Conservation (phyloP, 1,140 invertebrate genomes). For the Copidosoma floridanum region DNA sequence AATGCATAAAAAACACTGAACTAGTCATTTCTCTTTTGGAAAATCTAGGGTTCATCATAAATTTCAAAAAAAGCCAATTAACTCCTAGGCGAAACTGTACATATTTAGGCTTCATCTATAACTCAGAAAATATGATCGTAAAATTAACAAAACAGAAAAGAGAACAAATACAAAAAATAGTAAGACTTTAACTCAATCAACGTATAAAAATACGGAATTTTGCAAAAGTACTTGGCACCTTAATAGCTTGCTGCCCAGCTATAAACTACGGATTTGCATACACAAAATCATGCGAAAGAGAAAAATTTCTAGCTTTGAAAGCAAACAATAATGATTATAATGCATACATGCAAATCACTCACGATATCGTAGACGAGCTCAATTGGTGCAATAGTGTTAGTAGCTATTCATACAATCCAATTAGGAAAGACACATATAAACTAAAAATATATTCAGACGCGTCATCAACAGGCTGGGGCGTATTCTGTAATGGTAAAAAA, state of each 20-base stretch:
- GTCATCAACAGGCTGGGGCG: not conserved
- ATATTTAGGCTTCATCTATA: constrained; percentile 21
- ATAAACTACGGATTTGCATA: constrained; percentile 10
- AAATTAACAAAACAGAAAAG: not conserved
- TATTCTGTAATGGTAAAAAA: constrained; percentile 24
- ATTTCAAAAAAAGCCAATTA: constrained; percentile 14
- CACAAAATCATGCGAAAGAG: constrained; percentile 10
- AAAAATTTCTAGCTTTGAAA: constrained; percentile 4
- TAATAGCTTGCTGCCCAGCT: constrained; percentile 16
- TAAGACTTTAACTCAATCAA: not conserved
- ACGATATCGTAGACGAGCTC: not conserved
- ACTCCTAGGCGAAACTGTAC: not conserved
- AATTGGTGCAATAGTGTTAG: not conserved
- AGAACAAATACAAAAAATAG: constrained; percentile 1
- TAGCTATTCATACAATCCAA: not conserved
- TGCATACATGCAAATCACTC: not conserved
- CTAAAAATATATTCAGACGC: not conserved
- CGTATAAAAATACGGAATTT: constrained; percentile 1
- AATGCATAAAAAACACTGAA: constrained; percentile 22
- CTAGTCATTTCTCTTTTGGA: constrained; percentile 8
- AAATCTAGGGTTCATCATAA: constrained; percentile 21
- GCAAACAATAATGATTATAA: not conserved
- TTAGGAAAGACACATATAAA: not conserved
- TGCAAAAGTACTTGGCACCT: constrained; percentile 9
- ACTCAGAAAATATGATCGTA: not conserved